Conservation (phyloP, 2,888 invertebrate genomes). For the Schizaphis graminum region DNA sequence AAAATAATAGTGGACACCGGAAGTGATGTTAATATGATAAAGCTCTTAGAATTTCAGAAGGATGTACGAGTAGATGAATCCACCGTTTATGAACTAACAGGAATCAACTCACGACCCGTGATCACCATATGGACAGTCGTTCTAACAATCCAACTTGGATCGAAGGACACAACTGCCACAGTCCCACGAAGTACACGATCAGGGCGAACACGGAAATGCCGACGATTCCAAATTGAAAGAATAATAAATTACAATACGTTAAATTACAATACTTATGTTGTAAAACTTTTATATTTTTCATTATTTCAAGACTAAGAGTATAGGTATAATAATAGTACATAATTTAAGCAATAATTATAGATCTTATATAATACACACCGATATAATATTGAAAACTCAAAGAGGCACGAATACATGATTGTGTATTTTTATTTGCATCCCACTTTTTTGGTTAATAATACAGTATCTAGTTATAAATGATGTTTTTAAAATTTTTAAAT, state of each 20-base stretch:
- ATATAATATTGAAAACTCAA: background rate
- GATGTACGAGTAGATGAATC: background rate
- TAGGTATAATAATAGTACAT: too few species aligned
- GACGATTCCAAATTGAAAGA: constrained; percentile 71
- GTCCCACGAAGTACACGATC: constrained; percentile 70
- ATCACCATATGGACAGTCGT: background rate
- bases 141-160: background rate
- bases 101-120: background rate
- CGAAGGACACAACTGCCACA: background rate
- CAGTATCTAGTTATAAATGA: too few species aligned
- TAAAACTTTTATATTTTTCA: background rate
- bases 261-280: background rate
- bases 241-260: too few species aligned
- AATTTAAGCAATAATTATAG: background rate
- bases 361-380: too few species aligned
- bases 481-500: background rate
- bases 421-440: too few species aligned
- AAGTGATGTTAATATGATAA: background rate
- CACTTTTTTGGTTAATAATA: background rate
- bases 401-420: background rate
- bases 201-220: constrained; percentile 72
- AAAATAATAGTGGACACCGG: background rate
- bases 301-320: too few species aligned
- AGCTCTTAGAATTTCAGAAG: background rate
- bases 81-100: background rate